phyloP scores from a whole-genome alignment of 1,140 invertebrate genomes.

The Penaeus vannamei region DNA sequence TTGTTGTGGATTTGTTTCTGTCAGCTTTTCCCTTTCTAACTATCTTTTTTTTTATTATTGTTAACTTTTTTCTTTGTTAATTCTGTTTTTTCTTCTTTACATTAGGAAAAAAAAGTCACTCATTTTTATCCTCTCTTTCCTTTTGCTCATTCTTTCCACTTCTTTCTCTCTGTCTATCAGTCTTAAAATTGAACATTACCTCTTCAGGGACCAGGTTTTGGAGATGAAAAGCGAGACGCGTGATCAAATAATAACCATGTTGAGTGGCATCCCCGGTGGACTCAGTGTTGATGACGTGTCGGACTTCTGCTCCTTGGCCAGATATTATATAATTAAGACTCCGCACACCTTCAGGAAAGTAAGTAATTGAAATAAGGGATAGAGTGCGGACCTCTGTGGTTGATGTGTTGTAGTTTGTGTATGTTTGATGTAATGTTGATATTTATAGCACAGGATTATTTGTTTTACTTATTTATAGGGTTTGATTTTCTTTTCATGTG shows the following conservation, averaged over 20 bases:
- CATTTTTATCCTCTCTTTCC: not conserved
- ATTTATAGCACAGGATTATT: no score
- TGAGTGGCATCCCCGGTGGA: slow-evolving; percentile 85
- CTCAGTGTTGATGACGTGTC: slow-evolving; percentile 94
- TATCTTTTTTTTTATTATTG: not conserved
- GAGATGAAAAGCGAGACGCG: slow-evolving; percentile 83
- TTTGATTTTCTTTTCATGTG: no score
- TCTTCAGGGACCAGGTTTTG: slow-evolving; percentile 84
- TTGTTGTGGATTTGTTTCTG: not conserved
- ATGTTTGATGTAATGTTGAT: not conserved
- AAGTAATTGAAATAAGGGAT: slow-evolving; percentile 33
- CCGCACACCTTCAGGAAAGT: slow-evolving; percentile 91
- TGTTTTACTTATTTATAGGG: no score
- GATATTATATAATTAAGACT: slow-evolving; percentile 94
- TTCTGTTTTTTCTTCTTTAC: not conserved
- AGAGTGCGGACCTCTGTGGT: not conserved
- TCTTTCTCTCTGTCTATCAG: not conserved
- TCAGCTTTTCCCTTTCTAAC: not conserved
- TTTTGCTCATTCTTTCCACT: not conserved
- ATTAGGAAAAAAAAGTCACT: no score
- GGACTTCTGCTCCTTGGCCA: slow-evolving; percentile 95
- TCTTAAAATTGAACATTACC: not conserved
- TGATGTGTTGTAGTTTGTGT: not conserved
- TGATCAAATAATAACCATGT: slow-evolving; percentile 81
- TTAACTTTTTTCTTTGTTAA: no score